phyloP scores from a whole-genome alignment of 1,140 invertebrate genomes.

The Contarinia nasturtii region DNA sequence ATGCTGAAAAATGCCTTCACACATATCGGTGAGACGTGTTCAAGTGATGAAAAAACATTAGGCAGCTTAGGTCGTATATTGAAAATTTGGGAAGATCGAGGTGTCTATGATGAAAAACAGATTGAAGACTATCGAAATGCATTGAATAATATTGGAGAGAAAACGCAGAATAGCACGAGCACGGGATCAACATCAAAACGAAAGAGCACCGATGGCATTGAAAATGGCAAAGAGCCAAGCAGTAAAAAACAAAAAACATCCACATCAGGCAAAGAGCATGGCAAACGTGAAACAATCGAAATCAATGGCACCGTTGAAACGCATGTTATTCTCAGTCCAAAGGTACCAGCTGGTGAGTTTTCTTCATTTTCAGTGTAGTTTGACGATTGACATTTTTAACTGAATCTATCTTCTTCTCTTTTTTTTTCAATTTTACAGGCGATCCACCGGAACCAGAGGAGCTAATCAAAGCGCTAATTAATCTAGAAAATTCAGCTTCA shows the following conservation, averaged over 20 bases:
- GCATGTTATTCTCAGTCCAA: slow-evolving; percentile 53
- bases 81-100: slow-evolving; percentile 81
- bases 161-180: neutral
- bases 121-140: slow-evolving; percentile 54
- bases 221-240: slow-evolving; percentile 22
- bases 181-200: slow-evolving; percentile 5
- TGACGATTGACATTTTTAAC: too few species aligned
- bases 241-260: slow-evolving; percentile 8
- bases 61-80: slow-evolving; percentile 62
- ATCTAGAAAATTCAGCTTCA: slow-evolving; percentile 83
- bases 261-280: neutral
- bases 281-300: slow-evolving; percentile 23
- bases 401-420: neutral
- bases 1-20: slow-evolving; percentile 62
- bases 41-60: slow-evolving; percentile 54
- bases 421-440: slow-evolving; percentile 24
- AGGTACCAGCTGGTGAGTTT: slow-evolving; percentile 32
- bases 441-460: slow-evolving; percentile 81
- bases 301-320: slow-evolving; percentile 51
- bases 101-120: slow-evolving; percentile 62
- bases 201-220: slow-evolving; percentile 14
- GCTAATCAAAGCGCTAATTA: slow-evolving; percentile 61
- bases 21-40: slow-evolving; percentile 45
- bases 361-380: neutral
- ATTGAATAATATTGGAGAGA: slow-evolving; percentile 7